Evolutionary conservation across 2,797 vertebrate species (phyloP).

Genomic region (Nannoperca australis): DNA sequence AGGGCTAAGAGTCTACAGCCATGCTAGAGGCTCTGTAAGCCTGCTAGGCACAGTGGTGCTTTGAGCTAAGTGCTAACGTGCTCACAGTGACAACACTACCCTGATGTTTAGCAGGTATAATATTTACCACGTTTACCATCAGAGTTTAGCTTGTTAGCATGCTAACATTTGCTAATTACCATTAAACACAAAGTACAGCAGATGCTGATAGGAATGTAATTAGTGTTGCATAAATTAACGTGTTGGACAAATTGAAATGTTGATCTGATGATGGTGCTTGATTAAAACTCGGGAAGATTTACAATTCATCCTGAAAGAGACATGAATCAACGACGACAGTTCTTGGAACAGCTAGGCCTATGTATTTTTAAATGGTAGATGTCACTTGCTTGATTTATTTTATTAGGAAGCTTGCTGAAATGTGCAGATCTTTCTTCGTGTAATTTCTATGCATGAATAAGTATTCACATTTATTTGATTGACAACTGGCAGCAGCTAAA

Average conservation of each 20-base stretch:
- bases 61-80: not conserved
- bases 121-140: slow-evolving; percentile 1
- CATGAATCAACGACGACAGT: not conserved
- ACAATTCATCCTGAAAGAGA: not conserved
- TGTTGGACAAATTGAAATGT: not conserved
- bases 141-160: not conserved
- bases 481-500: slow-evolving; percentile 19
- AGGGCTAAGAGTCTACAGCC: not conserved
- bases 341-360: not conserved
- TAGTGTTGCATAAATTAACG: not conserved
- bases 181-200: not conserved
- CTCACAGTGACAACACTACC: not conserved
- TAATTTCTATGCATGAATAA: not conserved
- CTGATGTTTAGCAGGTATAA: not conserved
- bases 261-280: not conserved
- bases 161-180: not conserved
- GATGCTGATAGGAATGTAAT: not conserved
- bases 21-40: not conserved
- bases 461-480: slow-evolving; percentile 26
- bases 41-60: not conserved
- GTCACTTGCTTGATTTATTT: not conserved
- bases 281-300: not conserved
- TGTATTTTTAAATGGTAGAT: not conserved
- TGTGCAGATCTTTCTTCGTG: not conserved
- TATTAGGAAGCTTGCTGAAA: not conserved